These are phyloP conservation scores for Aurelia sp. DNA, from an alignment of 30 jellyfish, hydroid and myxozoan species.

Conservation along the genomic window DNA sequence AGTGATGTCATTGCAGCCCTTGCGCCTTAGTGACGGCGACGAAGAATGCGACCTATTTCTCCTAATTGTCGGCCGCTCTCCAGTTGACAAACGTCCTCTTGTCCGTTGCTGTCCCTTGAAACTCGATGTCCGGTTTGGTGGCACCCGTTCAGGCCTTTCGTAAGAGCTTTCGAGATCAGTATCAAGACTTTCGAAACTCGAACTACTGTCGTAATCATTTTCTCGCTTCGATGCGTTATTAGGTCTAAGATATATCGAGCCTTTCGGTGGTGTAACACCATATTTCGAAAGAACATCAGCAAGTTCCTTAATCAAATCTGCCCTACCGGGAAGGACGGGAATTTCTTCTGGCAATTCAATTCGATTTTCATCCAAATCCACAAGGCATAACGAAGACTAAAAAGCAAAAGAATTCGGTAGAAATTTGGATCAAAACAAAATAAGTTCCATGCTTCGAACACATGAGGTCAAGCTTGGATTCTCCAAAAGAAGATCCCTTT, in stretches of 20 bases:
- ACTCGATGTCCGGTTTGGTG: slow-evolving; percentile 62
- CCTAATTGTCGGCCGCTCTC: slow-evolving; percentile 39
- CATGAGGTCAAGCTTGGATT: too few species aligned
- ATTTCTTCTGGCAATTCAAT: slow-evolving; percentile 95
- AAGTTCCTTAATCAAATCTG: slow-evolving; percentile 83
- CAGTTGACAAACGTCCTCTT: slow-evolving; percentile 58
- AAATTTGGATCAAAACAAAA: too few species aligned
- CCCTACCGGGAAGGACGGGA: slow-evolving; percentile 96
- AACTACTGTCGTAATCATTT: slow-evolving; percentile 50
- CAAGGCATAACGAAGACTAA: slow-evolving; percentile 92
- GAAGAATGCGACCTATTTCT: slow-evolving; percentile 65
- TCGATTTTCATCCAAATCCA: slow-evolving; percentile 88
- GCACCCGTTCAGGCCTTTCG: slow-evolving; percentile 62
- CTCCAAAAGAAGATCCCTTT: too few species aligned
- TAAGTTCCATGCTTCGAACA: too few species aligned
- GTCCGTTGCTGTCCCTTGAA: slow-evolving; percentile 38
- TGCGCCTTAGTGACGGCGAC: slow-evolving; percentile 66
- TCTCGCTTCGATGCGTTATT: slow-evolving; percentile 20
- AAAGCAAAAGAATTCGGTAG: not conserved
- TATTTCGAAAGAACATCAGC: slow-evolving; percentile 62
- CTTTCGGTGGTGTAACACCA: slow-evolving; percentile 82
- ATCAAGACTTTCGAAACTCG: slow-evolving; percentile 70
- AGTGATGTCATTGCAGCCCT: slow-evolving; percentile 49
- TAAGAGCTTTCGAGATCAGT: slow-evolving; percentile 67
- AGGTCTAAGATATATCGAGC: slow-evolving; percentile 69